Base-by-base conservation (phyloP, 1,140 invertebrate genomes). In the Drosophila asahinai region DNA sequence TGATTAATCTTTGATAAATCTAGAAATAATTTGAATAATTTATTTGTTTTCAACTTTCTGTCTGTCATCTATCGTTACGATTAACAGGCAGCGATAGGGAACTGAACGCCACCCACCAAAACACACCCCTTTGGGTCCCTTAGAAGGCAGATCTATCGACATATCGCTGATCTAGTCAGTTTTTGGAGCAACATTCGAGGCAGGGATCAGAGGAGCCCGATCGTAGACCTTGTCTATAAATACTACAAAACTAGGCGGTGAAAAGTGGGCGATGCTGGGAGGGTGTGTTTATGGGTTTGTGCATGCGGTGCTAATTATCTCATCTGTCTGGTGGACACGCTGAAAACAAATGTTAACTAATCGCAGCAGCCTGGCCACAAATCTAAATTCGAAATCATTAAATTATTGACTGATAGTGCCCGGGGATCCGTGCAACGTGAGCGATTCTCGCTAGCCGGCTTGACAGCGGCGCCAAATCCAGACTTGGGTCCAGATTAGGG, bases 321-420 rank as follows among this genome's bases (percentile, higher is more conserved):
- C 81, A 74, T 77, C 72, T 67, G 61, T 66, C 77, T 74, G 68
- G 86, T 80, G 64, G 68, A 81, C 84, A 89, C 84, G 84, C 86
- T 89, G 48, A 89, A 89, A 89, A 89, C 84, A 89, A 89, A 89
- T 89, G 84, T 67, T 84, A 72, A 72, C 74, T 84, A 89, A 89
- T 89, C 84, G 65, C 33, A 22, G 25, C 5, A 19, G 74, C 70
- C 48, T 64, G 59, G 62, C 71, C 70, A 82, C 60, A 86, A 83
- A 87, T 87, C 80, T 83, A 68, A 81, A 77, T 73, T 87, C 47
- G 19, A 80, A 70, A 71, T 66, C 61, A 63, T 79, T 78, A 76
- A 83, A 71, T 63, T 59, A 68, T 63, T 59, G 57, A 76, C 77
- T 90, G 74, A 89, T 89, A 89, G 81, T 86, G 64, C 12, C 40